These are phyloP conservation scores for Centrocercus urophasianus DNA, from an alignment of 2,113 vertebrate species.

Conservation along the genomic window DNA sequence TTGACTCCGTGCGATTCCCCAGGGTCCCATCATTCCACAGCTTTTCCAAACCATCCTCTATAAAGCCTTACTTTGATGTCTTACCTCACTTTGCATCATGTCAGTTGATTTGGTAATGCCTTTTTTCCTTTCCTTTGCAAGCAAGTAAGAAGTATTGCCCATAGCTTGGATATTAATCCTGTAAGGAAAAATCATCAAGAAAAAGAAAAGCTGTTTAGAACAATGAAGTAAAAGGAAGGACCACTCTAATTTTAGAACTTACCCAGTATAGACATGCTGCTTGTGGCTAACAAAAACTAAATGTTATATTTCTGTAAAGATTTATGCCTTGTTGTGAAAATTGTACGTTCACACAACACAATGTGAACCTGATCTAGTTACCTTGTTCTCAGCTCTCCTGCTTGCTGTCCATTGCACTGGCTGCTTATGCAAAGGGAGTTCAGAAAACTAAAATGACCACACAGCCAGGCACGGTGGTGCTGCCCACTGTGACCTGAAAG, in stretches of 20 bases:
- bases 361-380: neutral
- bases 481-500: neutral
- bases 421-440: neutral
- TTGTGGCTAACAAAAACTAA: neutral
- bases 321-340: neutral
- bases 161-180: neutral
- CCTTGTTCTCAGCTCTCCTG: neutral
- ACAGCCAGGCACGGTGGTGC: accelerated
- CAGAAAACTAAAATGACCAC: neutral
- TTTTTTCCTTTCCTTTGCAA: neutral
- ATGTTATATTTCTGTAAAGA: neutral
- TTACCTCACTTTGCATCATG: neutral
- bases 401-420: neutral
- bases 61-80: neutral
- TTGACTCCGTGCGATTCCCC: neutral
- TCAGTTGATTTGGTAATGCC: constrained; percentile 9
- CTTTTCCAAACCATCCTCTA: neutral
- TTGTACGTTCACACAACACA: neutral
- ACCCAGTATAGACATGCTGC: neutral
- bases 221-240: neutral
- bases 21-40: neutral
- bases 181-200: neutral
- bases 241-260: neutral
- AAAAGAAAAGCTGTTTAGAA: neutral
- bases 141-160: neutral